Evolutionary conservation across 2,888 invertebrate genomes (phyloP).

Genomic region (Drosophila paucipuncta): DNA sequence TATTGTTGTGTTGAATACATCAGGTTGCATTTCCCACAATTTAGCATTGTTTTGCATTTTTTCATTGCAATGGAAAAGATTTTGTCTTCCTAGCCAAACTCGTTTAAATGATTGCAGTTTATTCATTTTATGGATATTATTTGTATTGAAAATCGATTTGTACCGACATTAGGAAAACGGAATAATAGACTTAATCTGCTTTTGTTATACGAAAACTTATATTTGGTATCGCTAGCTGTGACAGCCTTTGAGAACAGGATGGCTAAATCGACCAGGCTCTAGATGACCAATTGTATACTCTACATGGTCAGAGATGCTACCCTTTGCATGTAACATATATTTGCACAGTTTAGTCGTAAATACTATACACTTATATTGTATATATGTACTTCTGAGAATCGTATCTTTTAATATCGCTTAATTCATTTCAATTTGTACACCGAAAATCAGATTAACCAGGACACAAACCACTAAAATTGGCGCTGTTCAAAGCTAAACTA

Average conservation of each 20-base stretch:
- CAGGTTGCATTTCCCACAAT: neutral
- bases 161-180: neutral
- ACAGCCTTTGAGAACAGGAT: neutral
- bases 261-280: neutral
- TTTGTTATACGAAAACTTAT: neutral
- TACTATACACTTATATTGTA: neutral
- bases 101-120: neutral
- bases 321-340: too few relatives aligned
- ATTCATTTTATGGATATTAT: neutral
- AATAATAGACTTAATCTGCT: neutral
- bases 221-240: neutral
- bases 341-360: neutral
- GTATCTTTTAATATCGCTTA: neutral
- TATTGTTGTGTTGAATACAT: neutral
- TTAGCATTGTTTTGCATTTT: neutral
- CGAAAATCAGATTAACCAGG: constrained; percentile 19
- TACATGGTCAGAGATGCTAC: neutral
- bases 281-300: neutral
- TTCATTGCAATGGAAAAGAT: neutral
- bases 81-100: neutral
- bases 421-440: neutral
- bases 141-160: neutral
- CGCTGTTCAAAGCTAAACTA: constrained; percentile 34
- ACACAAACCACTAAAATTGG: constrained; percentile 27
- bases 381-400: neutral